Evolutionary conservation across 1,140 invertebrate genomes (phyloP), one percentile per base, ranked within the genome.

Genomic region (Eufriesea mexicana): DNA sequence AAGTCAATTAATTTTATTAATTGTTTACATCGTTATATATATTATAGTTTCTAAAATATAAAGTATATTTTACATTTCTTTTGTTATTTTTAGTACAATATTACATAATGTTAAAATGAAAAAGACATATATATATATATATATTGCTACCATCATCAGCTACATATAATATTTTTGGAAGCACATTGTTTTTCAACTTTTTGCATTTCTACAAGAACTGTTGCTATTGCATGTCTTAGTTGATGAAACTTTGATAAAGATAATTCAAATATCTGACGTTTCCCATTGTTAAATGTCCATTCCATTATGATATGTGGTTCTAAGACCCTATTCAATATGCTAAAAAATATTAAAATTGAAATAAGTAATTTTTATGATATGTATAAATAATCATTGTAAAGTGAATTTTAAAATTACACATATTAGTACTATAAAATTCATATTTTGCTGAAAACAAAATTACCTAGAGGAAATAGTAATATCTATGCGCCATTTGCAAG

Each of bases 401-500:
- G n/a, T 25, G 10, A 16, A 28, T 18, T 62, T 62, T 28, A 9
- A 14, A 7, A 18, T 66, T 23, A 66, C 35, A 23, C 10, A 25
- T 71, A n/a, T 57, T 8, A 47, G 0, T 9, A 2, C 18, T 25
- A 57, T 8, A 59, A 59, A n/a, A 20, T n/a, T 59, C 57, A 77
- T 84, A 71, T 55, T 66, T 68, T 62, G 57, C 45, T 57, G 47
- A 28, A 77, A 70, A 25, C n/a, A 16, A 54, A 54, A 67, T 28
- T 92, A 94, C 93, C 90, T 94, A 14, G 93, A 94, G 55, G 93
- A 91, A 86, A 94, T 92, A 62, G 89, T 91, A 49, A 94, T 91
- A 84, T 94, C 92, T 45, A 94, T 80, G 42, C 89, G 88, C 93
- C 93, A 94, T 82, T 91, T 92, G 64, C 93, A 93, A 2, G 89